These are phyloP conservation scores for Falco novaeseelandiae DNA, from an alignment of 2,797 vertebrate species.

Conservation along the genomic window DNA sequence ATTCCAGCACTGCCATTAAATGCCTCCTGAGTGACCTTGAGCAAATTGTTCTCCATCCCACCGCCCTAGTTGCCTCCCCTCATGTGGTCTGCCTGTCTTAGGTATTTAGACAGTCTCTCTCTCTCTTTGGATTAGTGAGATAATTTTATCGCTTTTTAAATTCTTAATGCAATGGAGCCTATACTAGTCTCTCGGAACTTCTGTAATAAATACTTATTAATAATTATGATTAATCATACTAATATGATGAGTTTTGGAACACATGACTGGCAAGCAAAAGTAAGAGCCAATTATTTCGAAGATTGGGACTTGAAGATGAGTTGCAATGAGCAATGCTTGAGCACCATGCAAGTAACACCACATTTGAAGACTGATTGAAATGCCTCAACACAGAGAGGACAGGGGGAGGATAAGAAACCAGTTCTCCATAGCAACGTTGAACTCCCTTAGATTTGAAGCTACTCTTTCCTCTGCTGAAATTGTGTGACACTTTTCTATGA, in stretches of 20 bases:
- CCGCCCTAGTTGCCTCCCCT: neutral
- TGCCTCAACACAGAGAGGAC: neutral
- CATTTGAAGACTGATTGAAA: neutral
- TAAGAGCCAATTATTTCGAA: constrained; percentile 7
- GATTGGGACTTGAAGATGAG: neutral
- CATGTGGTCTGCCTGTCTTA: neutral
- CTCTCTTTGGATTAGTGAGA: neutral
- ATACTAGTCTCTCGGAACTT: neutral
- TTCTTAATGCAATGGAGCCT: neutral
- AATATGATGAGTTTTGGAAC: neutral
- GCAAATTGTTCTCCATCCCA: neutral
- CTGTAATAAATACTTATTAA: constrained; percentile 11
- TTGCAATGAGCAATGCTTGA: neutral
- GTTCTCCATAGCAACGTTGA: constrained; percentile 30
- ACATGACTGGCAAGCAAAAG: neutral
- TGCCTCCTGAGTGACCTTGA: constrained; percentile 12
- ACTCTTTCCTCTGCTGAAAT: neutral
- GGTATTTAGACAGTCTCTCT: neutral
- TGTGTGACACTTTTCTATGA: neutral
- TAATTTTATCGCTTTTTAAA: neutral
- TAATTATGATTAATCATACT: neutral
- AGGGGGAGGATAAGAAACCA: neutral
- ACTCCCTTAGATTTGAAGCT: neutral
- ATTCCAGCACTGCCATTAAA: neutral
- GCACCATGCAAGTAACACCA: neutral